phyloP scores from a whole-genome alignment of 2,113 vertebrate genomes.

The Hassar affinis region DNA sequence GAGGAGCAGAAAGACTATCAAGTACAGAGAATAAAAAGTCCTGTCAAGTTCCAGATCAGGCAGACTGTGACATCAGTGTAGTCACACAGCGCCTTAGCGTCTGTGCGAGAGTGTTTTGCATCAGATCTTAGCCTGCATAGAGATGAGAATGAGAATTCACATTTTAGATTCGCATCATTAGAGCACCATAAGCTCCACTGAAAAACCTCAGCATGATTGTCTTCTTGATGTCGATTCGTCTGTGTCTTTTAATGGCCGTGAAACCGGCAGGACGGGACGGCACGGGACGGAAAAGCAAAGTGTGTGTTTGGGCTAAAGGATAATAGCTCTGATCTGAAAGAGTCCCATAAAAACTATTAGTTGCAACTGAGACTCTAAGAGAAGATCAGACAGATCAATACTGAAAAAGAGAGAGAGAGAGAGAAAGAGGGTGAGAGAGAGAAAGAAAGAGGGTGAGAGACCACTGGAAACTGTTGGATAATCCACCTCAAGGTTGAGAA shows the following conservation, averaged over 20 bases:
- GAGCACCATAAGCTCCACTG: slow-evolving; percentile 28
- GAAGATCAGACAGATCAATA: slow-evolving; percentile 48
- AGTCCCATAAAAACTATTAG: slow-evolving; percentile 72
- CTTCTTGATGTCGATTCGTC: slow-evolving; percentile 41
- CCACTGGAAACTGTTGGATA: neutral
- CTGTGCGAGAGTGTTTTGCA: slow-evolving; percentile 41
- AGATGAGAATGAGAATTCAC: slow-evolving; percentile 39
- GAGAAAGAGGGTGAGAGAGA: too few relatives aligned
- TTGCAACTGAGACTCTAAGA: slow-evolving; percentile 59
- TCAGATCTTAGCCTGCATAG: slow-evolving; percentile 54
- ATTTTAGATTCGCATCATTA: slow-evolving; percentile 6
- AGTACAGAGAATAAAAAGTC: slow-evolving; percentile 28
- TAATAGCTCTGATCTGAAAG: slow-evolving; percentile 63
- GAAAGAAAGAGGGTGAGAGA: slow-evolving; percentile 31
- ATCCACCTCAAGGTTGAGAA: slow-evolving; percentile 15
- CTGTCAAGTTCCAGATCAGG: slow-evolving; percentile 12
- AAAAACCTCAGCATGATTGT: slow-evolving; percentile 47
- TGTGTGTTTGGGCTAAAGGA: slow-evolving; percentile 50
- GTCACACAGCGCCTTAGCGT: slow-evolving; percentile 19
- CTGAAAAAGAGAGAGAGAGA: slow-evolving; percentile 27
- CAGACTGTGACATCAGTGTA: slow-evolving; percentile 31
- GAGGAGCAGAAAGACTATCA: slow-evolving; percentile 24
- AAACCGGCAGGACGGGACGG: neutral
- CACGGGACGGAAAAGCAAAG: slow-evolving; percentile 44
- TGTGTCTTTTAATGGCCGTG: slow-evolving; percentile 23